Conservation (phyloP, 2,888 invertebrate genomes). For the Chalcis sispes region DNA sequence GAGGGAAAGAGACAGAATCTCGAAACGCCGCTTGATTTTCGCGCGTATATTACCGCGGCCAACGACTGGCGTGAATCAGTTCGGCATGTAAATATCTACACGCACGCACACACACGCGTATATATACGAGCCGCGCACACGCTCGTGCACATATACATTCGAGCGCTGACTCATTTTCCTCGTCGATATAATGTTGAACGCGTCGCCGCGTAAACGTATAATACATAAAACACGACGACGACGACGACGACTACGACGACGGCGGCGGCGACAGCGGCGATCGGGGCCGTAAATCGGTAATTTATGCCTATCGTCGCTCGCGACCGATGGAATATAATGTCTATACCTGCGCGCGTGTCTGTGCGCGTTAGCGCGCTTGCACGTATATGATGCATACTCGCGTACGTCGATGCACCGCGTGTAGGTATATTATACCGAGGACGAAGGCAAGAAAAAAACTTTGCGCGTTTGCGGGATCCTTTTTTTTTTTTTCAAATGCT, state of each 20-base stretch:
- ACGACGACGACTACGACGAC: too few species aligned
- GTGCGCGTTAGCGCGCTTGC: too few species aligned
- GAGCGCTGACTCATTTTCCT: slow-evolving; percentile 46
- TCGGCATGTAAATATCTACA: too few species aligned
- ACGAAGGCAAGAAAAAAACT: slow-evolving; percentile 25
- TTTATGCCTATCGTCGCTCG: slow-evolving; percentile 54
- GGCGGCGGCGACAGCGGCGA: too few species aligned
- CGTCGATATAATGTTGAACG: slow-evolving; percentile 7
- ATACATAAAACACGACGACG: too few species aligned
- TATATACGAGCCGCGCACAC: too few species aligned
- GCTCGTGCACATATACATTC: too few species aligned
- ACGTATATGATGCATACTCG: too few species aligned
- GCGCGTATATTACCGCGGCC: slow-evolving; percentile 21
- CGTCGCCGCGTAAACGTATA: not conserved
- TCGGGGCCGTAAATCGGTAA: slow-evolving; percentile 56
- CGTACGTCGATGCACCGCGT: slow-evolving; percentile 35
- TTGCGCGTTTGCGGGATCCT: not conserved
- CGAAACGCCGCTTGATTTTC: not conserved
- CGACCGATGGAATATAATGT: slow-evolving; percentile 23
- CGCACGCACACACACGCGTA: too few species aligned
- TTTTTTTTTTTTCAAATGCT: too few species aligned
- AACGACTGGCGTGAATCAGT: slow-evolving; percentile 17
- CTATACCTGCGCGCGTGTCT: not conserved
- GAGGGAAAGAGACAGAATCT: too few species aligned
- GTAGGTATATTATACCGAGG: not conserved